These are phyloP conservation scores for Bufo gargarizans DNA, from an alignment of 2,113 vertebrate genomes.

Conservation along the genomic window DNA sequence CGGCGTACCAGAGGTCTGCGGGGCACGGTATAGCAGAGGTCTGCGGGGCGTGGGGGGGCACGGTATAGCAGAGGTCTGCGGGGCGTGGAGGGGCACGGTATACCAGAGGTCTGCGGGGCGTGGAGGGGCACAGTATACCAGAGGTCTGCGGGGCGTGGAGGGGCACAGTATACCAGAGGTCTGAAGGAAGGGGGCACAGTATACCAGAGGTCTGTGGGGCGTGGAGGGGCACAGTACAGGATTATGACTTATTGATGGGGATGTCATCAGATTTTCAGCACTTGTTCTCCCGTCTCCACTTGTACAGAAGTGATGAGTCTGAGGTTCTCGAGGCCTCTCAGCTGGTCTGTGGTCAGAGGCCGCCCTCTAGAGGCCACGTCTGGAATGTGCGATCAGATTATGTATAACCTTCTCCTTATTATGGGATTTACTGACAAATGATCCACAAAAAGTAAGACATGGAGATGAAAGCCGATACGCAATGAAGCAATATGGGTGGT, in stretches of 20 bases:
- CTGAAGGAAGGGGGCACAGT: not conserved
- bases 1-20: no score
- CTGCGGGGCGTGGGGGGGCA: no score
- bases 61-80: not conserved
- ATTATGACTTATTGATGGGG: not conserved
- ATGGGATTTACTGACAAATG: not conserved
- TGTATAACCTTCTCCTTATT: not conserved
- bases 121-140: no score
- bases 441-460: no score
- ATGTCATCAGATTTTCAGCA: not conserved
- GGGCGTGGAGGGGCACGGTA: not conserved
- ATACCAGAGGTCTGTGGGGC: not conserved
- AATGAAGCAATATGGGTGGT: no score
- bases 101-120: no score
- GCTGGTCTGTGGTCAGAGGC: not conserved
- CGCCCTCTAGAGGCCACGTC: conserved; percentile 16
- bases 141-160: no score
- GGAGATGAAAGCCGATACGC: no score
- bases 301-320: no score
- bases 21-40: no score
- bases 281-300: no score
- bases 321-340: not conserved
- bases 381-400: not conserved
- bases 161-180: not conserved
- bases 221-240: no score